Evolutionary conservation across 2,888 invertebrate species (phyloP).

Genomic region (Oscheius myriophilus): DNA sequence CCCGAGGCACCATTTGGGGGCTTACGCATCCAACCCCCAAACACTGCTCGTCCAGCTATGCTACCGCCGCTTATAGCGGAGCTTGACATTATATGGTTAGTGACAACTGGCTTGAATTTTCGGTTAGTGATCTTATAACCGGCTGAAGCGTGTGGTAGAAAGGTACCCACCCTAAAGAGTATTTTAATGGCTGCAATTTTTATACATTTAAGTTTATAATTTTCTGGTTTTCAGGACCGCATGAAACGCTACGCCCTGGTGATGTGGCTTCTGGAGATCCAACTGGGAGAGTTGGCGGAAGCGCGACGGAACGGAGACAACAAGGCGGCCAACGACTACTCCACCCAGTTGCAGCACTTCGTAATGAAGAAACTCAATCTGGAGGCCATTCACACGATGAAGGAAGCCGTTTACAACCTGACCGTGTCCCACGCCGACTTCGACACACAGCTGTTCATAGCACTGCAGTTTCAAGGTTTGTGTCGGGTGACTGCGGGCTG

Average conservation of each 20-base stretch:
- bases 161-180: too few species aligned
- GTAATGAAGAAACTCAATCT: slow-evolving; percentile 15
- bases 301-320: slow-evolving; percentile 34
- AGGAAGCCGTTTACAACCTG: slow-evolving; percentile 85
- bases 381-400: slow-evolving; percentile 84
- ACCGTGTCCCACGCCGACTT: slow-evolving; percentile 94
- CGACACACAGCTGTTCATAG: slow-evolving; percentile 86
- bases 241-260: slow-evolving; percentile 91
- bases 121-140: too few species aligned
- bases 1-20: too few species aligned
- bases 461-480: slow-evolving; percentile 81
- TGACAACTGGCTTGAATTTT: too few species aligned
- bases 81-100: too few species aligned
- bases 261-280: slow-evolving; percentile 90
- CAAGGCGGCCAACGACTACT: slow-evolving; percentile 1
- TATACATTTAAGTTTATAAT: too few species aligned
- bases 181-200: too few species aligned
- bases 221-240: slow-evolving; percentile 41
- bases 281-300: slow-evolving; percentile 52
- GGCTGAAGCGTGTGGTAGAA: too few species aligned
- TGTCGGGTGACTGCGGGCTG: too few species aligned
- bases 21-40: too few species aligned
- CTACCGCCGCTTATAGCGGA: too few species aligned
- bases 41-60: too few species aligned
- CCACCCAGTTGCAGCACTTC: slow-evolving; percentile 23